Percentiles rank a stretch among this genome's conserved stretches.
Conservation (phyloP, 64 coral and sea anemone species). For the Stichodactyla helianthus region DNA sequence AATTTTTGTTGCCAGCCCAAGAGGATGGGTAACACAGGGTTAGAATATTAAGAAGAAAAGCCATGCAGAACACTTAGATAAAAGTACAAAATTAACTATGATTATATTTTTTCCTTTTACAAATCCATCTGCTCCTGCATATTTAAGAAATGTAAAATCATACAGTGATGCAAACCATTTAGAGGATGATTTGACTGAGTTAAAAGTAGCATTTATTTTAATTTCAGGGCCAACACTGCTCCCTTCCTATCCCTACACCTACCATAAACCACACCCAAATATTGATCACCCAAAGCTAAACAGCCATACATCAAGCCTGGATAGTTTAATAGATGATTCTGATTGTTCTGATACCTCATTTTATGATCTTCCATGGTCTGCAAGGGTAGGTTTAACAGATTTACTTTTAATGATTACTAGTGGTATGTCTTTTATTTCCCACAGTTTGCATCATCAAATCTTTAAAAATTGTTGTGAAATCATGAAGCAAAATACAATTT, state of each 20-base stretch:
- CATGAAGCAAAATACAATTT: no score
- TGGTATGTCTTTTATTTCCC: background rate
- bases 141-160: no score
- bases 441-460: background rate
- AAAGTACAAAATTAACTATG: no score
- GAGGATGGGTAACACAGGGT: no score
- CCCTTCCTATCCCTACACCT: background rate
- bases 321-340: slow-evolving; percentile 12
- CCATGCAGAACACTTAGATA: no score
- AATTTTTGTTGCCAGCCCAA: no score
- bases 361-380: slow-evolving; percentile 12
- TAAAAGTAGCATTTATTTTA: background rate
- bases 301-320: background rate
- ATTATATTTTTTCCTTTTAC: no score
- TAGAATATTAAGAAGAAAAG: no score
- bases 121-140: no score
- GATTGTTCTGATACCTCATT: slow-evolving; percentile 18
- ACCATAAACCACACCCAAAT: background rate
- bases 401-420: background rate
- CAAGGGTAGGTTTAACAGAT: background rate
- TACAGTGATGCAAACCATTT: no score
- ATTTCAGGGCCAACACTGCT: background rate
- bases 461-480: background rate
- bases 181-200: no score
- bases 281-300: background rate